A percentile compares a stretch with the other conserved stretches of the same genome.
phyloP scores from a whole-genome alignment of 2,113 vertebrate species.

The Phaethornis superciliosus region DNA sequence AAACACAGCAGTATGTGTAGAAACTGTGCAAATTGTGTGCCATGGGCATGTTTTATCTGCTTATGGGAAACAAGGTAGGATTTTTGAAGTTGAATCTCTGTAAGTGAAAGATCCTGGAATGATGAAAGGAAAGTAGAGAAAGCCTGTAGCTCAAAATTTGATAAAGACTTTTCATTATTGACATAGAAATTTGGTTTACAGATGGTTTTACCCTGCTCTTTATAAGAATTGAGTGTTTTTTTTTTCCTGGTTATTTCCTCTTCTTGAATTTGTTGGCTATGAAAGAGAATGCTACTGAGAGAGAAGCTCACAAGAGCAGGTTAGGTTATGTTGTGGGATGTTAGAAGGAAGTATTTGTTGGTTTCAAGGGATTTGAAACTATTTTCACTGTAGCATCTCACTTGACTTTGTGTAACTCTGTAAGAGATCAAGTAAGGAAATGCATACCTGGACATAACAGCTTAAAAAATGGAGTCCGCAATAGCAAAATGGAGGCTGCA shows the following conservation, averaged over 20 bases:
- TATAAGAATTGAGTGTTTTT: background rate
- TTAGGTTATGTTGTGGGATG: background rate
- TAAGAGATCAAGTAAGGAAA: background rate
- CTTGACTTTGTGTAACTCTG: background rate
- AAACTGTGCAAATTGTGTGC: background rate
- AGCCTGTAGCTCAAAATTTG: background rate
- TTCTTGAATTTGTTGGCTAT: background rate
- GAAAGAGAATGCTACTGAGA: background rate
- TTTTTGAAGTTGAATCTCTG: background rate
- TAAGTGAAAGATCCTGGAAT: background rate
- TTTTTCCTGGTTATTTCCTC: background rate
- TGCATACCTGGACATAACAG: background rate
- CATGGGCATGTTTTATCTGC: accelerated
- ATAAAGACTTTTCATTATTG: background rate
- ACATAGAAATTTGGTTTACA: background rate
- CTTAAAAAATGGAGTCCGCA: background rate
- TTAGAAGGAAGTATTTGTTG: background rate
- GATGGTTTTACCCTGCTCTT: background rate
- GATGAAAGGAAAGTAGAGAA: background rate
- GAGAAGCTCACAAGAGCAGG: background rate
- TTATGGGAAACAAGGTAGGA: background rate
- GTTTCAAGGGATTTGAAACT: background rate
- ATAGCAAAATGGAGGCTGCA: background rate
- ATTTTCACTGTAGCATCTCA: background rate
- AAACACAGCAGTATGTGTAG: background rate